phyloP scores from a whole-genome alignment of 2,888 invertebrate species.

The Priocnemis perturbator region DNA sequence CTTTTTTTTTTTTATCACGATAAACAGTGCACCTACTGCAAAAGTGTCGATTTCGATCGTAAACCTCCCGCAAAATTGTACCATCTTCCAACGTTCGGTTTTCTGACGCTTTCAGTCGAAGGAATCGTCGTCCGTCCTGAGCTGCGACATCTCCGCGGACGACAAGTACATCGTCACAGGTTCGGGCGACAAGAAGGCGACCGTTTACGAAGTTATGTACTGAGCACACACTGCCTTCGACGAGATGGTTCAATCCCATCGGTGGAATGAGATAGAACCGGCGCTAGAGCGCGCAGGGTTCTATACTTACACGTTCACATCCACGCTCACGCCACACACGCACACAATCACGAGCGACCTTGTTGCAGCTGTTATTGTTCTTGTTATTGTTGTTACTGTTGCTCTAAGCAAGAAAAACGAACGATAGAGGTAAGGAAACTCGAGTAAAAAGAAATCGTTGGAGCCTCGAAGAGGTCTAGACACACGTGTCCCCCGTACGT shows the following conservation, averaged over 20 bases:
- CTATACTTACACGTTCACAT: too few relatives aligned
- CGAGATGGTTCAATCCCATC: background rate
- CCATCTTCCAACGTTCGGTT: background rate
- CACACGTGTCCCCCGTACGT: background rate
- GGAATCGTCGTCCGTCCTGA: constrained; percentile 97
- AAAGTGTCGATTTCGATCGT: background rate
- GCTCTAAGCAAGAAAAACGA: constrained; percentile 34
- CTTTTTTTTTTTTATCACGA: background rate
- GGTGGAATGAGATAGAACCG: background rate
- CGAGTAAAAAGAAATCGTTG: constrained; percentile 17
- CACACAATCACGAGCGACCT: constrained; percentile 43
- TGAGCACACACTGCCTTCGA: constrained; percentile 70
- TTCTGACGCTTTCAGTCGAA: constrained; percentile 82
- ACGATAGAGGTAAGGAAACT: constrained; percentile 20
- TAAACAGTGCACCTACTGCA: too few relatives aligned
- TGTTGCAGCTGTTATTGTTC: constrained; percentile 50
- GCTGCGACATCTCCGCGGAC: constrained; percentile 98
- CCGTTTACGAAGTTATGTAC: constrained; percentile 97
- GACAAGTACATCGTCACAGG: constrained; percentile 99
- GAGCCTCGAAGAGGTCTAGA: background rate
- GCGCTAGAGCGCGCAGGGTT: too few relatives aligned
- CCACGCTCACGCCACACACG: background rate
- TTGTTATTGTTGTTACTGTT: constrained; percentile 54
- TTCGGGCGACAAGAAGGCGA: constrained; percentile 98
- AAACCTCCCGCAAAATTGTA: background rate